phyloP scores from a whole-genome alignment of 2,888 invertebrate genomes.

The Heliconius hortense region DNA sequence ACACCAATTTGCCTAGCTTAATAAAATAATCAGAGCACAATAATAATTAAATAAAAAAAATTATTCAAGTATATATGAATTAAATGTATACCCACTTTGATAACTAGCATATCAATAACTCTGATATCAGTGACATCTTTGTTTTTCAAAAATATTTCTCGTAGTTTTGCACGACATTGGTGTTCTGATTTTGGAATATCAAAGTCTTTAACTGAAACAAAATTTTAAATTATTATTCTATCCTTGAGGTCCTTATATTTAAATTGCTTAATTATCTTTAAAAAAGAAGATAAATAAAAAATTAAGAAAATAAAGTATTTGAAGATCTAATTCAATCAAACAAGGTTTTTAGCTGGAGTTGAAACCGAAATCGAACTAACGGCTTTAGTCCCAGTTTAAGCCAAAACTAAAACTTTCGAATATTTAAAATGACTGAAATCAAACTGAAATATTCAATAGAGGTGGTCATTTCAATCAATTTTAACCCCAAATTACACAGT shows the following conservation, averaged over 20 bases:
- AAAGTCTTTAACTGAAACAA: slow-evolving; percentile 88
- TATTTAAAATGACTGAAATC: too few relatives aligned
- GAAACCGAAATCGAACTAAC: too few relatives aligned
- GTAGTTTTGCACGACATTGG: slow-evolving; percentile 87
- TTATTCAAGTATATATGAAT: not conserved
- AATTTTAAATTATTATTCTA: slow-evolving; percentile 4
- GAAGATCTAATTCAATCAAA: not conserved
- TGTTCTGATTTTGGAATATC: slow-evolving; percentile 89
- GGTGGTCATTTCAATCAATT: too few relatives aligned
- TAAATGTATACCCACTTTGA: slow-evolving; percentile 85
- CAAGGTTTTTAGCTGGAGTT: not conserved
- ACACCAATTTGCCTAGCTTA: not conserved
- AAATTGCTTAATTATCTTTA: too few relatives aligned
- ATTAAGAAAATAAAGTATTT: not conserved
- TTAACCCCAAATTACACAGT: too few relatives aligned
- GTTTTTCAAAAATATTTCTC: slow-evolving; percentile 90
- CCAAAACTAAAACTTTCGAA: too few relatives aligned
- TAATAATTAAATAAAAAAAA: not conserved
- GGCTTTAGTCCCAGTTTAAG: too few relatives aligned
- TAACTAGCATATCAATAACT: slow-evolving; percentile 94
- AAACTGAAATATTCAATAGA: too few relatives aligned
- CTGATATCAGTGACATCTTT: slow-evolving; percentile 91
- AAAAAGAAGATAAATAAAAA: too few relatives aligned
- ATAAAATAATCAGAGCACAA: not conserved
- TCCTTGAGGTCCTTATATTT: not conserved